phyloP scores from a whole-genome alignment of 2,888 invertebrate species.

The Cheilosia urbana region DNA sequence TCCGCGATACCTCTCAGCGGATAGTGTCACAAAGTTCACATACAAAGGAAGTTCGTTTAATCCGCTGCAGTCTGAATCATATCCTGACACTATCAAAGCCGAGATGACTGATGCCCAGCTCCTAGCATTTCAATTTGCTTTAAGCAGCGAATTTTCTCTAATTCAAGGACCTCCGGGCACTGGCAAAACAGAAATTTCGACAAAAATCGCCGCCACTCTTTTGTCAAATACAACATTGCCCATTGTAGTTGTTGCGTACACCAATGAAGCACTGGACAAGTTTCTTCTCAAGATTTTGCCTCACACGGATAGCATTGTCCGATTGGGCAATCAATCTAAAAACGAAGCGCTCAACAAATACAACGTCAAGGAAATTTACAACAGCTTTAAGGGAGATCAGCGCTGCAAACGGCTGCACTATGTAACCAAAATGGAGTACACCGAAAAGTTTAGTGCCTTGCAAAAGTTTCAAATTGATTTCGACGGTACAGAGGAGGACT shows the following conservation, averaged over 20 bases:
- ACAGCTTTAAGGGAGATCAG: constrained; percentile 68
- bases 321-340: constrained; percentile 89
- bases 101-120: constrained; percentile 88
- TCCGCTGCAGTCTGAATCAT: constrained; percentile 78
- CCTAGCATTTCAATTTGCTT: constrained; percentile 87
- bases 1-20: constrained; percentile 82
- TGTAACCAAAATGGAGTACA: constrained; percentile 79
- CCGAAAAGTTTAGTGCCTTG: constrained; percentile 79
- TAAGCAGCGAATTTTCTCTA: constrained; percentile 89
- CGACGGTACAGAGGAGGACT: constrained; percentile 80
- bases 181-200: constrained; percentile 92
- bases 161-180: constrained; percentile 96
- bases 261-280: constrained; percentile 94
- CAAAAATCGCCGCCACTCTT: constrained; percentile 89
- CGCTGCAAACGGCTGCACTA: constrained; percentile 80
- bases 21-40: constrained; percentile 67
- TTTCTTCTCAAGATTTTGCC: constrained; percentile 89
- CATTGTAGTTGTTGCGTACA: constrained; percentile 91
- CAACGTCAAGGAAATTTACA: constrained; percentile 82
- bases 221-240: constrained; percentile 86
- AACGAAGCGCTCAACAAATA: constrained; percentile 85
- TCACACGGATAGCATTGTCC: constrained; percentile 86
- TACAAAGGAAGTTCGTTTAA: constrained; percentile 77
- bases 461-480: constrained; percentile 79
- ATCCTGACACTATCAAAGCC: constrained; percentile 83